A percentile compares a stretch with the other conserved stretches of the same genome.
Evolutionary conservation across 2,888 invertebrate species (phyloP).

Genomic region (Conomelus anceps): DNA sequence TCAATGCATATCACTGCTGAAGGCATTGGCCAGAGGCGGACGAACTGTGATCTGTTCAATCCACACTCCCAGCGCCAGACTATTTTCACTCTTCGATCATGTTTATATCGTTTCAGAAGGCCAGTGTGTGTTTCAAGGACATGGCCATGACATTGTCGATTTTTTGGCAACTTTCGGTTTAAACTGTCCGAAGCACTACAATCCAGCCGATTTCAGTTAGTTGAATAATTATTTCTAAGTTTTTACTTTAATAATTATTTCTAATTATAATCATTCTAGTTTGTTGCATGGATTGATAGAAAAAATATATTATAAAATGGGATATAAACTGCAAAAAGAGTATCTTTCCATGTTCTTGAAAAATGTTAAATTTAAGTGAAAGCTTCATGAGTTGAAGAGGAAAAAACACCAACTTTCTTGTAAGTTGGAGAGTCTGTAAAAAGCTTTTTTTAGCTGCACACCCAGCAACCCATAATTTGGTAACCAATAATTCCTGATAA

Average conservation of each 20-base stretch:
- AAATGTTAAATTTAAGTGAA: too few relatives aligned
- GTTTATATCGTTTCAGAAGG: constrained; percentile 85
- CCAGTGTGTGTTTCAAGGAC: constrained; percentile 84
- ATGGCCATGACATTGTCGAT: constrained; percentile 68
- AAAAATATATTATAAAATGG: too few relatives aligned
- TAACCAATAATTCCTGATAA: too few relatives aligned
- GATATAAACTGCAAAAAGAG: too few relatives aligned
- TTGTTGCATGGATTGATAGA: too few relatives aligned
- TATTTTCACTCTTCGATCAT: constrained; percentile 87
- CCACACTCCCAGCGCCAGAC: constrained; percentile 90
- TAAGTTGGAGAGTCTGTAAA: too few relatives aligned
- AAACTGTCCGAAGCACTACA: constrained; percentile 85
- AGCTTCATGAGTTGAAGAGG: too few relatives aligned
- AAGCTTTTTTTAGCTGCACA: too few relatives aligned
- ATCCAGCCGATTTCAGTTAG: constrained; percentile 93
- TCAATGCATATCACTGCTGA: constrained; percentile 80
- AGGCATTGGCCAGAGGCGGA: constrained; percentile 74
- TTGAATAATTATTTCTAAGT: constrained; percentile 27
- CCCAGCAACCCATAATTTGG: too few relatives aligned
- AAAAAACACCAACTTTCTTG: too few relatives aligned
- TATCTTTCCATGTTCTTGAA: too few relatives aligned
- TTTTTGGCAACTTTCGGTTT: constrained; percentile 70
- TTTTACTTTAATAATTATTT: not conserved
- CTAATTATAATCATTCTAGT: too few relatives aligned
- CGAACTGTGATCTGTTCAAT: constrained; percentile 90